Conservation (phyloP, 2,797 vertebrate species). For the Sternotherus odoratus region DNA sequence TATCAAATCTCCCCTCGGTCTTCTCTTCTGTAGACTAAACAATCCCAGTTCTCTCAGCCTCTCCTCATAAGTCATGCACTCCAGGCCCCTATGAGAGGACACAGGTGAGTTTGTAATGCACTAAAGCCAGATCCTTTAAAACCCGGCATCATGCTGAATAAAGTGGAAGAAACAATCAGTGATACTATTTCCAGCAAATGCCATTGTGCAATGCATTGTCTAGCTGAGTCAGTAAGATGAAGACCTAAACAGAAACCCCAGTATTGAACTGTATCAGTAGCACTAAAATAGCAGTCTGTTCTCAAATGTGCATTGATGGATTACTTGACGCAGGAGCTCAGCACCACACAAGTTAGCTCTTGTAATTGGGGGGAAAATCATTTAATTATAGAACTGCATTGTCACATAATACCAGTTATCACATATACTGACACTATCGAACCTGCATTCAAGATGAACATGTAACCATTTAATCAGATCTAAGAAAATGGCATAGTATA, state of each 20-base stretch:
- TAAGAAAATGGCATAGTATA: not conserved
- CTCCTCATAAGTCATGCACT: no score
- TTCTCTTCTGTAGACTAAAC: no score
- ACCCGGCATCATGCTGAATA: not conserved
- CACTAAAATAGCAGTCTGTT: not conserved
- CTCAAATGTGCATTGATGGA: not conserved
- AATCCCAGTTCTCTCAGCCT: no score
- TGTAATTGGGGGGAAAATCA: not conserved
- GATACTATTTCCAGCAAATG: not conserved
- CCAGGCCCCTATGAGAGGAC: no score
- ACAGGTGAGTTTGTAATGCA: not conserved
- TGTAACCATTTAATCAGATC: not conserved
- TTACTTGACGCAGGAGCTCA: not conserved
- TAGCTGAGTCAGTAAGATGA: not conserved
- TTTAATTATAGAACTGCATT: not conserved
- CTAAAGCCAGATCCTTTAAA: not conserved
- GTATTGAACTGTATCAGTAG: not conserved
- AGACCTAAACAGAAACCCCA: not conserved
- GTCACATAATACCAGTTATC: not conserved
- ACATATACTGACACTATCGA: not conserved
- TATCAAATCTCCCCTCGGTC: no score
- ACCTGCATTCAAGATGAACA: not conserved
- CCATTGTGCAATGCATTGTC: not conserved
- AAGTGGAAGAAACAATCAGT: constrained; percentile 7
- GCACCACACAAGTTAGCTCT: not conserved